Evolutionary conservation across 1,140 invertebrate species (phyloP).

Genomic region (Tetragonula clypearis): DNA sequence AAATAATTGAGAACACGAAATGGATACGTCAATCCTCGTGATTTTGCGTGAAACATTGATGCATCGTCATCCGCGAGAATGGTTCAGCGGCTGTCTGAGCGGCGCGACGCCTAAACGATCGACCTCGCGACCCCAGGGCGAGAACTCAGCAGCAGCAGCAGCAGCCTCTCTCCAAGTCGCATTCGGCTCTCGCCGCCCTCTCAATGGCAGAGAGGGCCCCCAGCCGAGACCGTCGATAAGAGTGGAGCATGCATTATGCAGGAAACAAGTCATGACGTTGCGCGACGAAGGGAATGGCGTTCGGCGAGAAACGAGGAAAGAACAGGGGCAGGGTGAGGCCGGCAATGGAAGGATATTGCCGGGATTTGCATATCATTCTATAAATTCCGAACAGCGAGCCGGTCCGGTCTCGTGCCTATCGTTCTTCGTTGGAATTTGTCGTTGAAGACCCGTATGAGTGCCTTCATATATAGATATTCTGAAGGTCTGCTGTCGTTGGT

Average conservation of each 20-base stretch:
- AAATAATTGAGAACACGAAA: constrained; percentile 64
- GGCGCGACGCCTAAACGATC: constrained; percentile 1
- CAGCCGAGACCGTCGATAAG: constrained; percentile 37
- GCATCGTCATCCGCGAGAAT: constrained; percentile 40
- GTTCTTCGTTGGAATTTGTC: constrained; percentile 45
- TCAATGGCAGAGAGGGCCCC: constrained; percentile 17
- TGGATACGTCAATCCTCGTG: constrained; percentile 63
- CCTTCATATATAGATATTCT: constrained; percentile 31
- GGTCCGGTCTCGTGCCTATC: constrained; percentile 9
- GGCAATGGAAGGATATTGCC: constrained; percentile 56
- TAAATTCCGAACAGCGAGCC: constrained; percentile 62
- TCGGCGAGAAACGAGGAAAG: not conserved
- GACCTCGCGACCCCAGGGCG: not conserved
- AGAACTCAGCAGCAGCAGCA: not conserved
- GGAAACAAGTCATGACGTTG: constrained; percentile 45
- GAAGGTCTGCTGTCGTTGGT: not conserved
- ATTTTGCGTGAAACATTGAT: constrained; percentile 64
- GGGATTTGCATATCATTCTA: constrained; percentile 70
- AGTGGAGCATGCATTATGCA: constrained; percentile 56
- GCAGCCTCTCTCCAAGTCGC: constrained; percentile 17
- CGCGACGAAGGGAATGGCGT: not conserved
- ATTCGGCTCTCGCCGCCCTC: not conserved
- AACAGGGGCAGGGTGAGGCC: constrained; percentile 1
- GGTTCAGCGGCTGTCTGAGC: constrained; percentile 10
- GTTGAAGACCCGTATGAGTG: not conserved